A percentile compares a stretch with the other conserved stretches of the same genome.
These are phyloP conservation scores for Platalea minor DNA, from an alignment of 2,797 vertebrate species.

Conservation along the genomic window DNA sequence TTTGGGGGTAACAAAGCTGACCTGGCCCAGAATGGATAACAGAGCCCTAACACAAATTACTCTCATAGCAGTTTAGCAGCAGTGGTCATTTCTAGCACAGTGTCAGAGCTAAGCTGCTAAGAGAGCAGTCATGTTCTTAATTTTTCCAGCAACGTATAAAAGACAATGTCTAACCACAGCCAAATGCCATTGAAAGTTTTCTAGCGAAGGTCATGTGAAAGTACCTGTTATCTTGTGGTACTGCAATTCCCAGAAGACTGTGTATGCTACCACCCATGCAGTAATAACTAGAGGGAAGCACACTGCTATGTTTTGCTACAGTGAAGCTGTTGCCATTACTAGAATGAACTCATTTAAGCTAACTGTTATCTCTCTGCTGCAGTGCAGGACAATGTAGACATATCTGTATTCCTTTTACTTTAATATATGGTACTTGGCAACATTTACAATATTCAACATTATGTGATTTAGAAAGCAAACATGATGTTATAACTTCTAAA, in stretches of 20 bases:
- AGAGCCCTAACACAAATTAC: background rate
- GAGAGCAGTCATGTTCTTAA: background rate
- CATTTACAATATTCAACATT: conserved; percentile 31
- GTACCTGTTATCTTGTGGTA: conserved; percentile 34
- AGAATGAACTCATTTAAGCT: conserved; percentile 25
- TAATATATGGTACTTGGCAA: conserved; percentile 27
- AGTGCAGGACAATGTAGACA: conserved; percentile 36
- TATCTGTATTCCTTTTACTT: conserved; percentile 39
- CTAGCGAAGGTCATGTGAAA: conserved; percentile 23
- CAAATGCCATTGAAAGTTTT: conserved; percentile 11
- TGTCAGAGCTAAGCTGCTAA: background rate
- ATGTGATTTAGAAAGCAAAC: conserved; percentile 54
- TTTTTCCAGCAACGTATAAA: background rate
- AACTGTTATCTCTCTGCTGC: conserved; percentile 40
- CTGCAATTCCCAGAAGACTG: background rate
- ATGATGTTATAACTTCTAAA: conserved; percentile 6
- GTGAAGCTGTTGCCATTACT: conserved; percentile 24
- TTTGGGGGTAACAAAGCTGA: background rate
- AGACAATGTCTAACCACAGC: background rate
- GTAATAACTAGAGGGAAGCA: conserved; percentile 14
- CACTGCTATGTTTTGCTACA: background rate
- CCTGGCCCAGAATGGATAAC: background rate
- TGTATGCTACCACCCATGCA: conserved; percentile 8
- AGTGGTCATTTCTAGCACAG: background rate
- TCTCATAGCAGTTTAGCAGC: background rate